Conservation (phyloP, 2,113 vertebrate species). For the Lutjanus erythropterus region DNA sequence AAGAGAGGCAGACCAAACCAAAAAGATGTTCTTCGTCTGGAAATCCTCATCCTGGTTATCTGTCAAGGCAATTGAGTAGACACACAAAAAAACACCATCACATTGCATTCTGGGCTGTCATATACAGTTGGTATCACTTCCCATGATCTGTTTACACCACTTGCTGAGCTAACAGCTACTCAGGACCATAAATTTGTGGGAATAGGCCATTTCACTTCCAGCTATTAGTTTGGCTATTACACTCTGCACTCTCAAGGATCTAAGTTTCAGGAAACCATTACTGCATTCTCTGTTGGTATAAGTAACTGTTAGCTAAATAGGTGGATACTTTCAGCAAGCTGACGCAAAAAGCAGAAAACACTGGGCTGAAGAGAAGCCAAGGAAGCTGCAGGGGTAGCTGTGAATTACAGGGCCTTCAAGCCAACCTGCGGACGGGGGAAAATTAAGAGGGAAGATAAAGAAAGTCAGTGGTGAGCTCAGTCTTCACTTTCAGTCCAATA, state of each 20-base stretch:
- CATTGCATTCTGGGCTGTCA: conserved; percentile 12
- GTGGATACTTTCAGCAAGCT: conserved; percentile 30
- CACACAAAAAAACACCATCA: not conserved
- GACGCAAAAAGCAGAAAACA: conserved; percentile 38
- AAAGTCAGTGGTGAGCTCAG: conserved; percentile 45
- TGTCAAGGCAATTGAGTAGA: not conserved
- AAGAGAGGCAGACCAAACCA: conserved; percentile 26
- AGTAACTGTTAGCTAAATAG: conserved; percentile 35
- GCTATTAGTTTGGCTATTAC: conserved; percentile 17
- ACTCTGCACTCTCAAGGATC: conserved; percentile 13
- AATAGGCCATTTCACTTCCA: conserved; percentile 25
- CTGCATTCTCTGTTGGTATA: conserved; percentile 22
- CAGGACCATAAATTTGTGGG: not conserved
- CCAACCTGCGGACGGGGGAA: conserved; percentile 26
- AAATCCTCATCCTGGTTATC: conserved; percentile 12
- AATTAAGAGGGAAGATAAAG: conserved; percentile 35
- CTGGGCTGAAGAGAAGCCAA: conserved; percentile 19
- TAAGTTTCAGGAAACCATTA: conserved; percentile 45
- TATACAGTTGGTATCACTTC: conserved; percentile 6
- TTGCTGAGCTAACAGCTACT: conserved; percentile 27
- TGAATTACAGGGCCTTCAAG: conserved; percentile 58
- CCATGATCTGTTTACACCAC: conserved; percentile 7
- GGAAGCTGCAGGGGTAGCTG: conserved; percentile 45
- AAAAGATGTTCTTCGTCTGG: conserved; percentile 23
- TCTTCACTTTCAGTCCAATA: conserved; percentile 55